A percentile compares a stretch with the other conserved stretches of the same genome.
phyloP scores from a whole-genome alignment of 2,797 vertebrate genomes.

The Odontamblyopus lacepedii region DNA sequence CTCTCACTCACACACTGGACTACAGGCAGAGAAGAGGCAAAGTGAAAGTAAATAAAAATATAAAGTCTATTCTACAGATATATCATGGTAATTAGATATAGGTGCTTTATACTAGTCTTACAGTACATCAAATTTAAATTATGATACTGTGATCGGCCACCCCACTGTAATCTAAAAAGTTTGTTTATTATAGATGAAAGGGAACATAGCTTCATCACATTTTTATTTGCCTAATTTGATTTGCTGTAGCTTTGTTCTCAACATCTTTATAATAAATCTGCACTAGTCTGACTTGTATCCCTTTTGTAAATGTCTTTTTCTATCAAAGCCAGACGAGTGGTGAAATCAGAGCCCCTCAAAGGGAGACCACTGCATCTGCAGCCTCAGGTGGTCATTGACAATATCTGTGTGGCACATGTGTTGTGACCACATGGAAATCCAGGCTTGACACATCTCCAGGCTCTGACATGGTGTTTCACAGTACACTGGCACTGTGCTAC shows the following conservation, averaged over 20 bases:
- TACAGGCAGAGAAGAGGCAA: background rate
- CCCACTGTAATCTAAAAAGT: background rate
- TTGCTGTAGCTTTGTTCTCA: background rate
- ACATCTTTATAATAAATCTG: background rate
- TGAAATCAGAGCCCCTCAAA: slow-evolving; percentile 10
- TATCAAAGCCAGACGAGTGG: background rate
- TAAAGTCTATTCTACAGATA: background rate
- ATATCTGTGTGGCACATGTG: background rate
- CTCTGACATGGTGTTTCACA: background rate
- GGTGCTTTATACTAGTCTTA: background rate
- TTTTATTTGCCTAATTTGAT: too few relatives aligned
- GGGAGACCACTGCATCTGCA: background rate
- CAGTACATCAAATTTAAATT: background rate
- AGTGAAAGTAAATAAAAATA: background rate
- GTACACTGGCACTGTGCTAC: background rate
- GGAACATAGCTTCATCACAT: too few relatives aligned
- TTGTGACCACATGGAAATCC: background rate
- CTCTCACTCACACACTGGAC: background rate
- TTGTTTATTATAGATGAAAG: background rate
- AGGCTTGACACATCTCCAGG: slow-evolving; percentile 4
- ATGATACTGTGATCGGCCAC: too few relatives aligned
- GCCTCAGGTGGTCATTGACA: background rate
- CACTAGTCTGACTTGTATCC: slow-evolving; percentile 6
- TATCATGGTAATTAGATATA: background rate
- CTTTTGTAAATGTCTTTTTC: background rate